Evolutionary conservation across 1,140 invertebrate species (phyloP), one percentile per base, ranked within the genome.

Genomic region (Philaenus spumarius): DNA sequence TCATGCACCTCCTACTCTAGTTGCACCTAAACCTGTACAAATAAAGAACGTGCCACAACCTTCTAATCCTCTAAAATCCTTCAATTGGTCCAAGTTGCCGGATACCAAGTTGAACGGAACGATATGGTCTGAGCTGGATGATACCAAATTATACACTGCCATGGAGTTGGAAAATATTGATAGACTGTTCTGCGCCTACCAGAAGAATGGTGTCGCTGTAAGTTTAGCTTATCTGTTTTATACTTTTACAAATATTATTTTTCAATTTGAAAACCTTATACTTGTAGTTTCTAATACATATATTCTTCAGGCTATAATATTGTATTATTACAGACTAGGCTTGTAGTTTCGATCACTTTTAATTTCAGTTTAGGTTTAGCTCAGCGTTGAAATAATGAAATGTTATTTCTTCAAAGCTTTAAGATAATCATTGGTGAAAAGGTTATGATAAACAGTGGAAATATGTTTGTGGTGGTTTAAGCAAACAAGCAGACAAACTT

Each of bases 71-170:
- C 75, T 98, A 1, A 98, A 97, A 72, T 95, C 93, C 23, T 95
- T 98, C 75, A 98, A 98, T 74, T 98, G 96, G 95, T 90, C 90
- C 6, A 96, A 96, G 68, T 77, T 97, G 61, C 88, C 93, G 1
- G 92, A 95, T 66, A 83, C 89, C 20, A 91, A 91, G 67, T 72
- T 90, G 0, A 84, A 84, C 60, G 93, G 93, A 4, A 97, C 95
- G 0, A 86, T 98, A 57, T 98, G 95, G 94, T 87, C 86, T 58
- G 90, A 95, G 67, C 70, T 98, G 50, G 93, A 97, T 68, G 95
- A 98, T 66, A 84, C 89, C 2, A 96, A 95, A 71, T 72, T 95
- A 39, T 97, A 95, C 69, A 90, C 87, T 62, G 81, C 86, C 1
- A 90, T 98, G 77, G 94, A 98, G 68, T 76, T 99, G 40, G 85